Conservation (phyloP, 2,888 invertebrate genomes). For the Nemotelus pantherinus region DNA sequence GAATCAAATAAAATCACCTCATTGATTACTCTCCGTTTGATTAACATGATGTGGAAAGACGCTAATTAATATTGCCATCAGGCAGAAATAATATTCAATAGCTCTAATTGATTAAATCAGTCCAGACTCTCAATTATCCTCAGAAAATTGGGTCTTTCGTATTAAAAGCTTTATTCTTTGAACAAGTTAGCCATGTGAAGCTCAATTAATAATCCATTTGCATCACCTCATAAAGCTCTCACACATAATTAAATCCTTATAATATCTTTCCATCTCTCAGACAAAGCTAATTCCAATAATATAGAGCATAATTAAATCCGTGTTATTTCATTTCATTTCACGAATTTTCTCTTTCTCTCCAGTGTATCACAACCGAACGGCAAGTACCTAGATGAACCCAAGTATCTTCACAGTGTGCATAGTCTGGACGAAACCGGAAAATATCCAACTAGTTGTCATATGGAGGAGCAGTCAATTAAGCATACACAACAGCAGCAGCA, state of each 20-base stretch:
- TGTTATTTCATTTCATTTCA: conserved; percentile 22
- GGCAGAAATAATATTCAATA: no score
- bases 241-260: conserved; percentile 18
- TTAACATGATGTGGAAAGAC: no score
- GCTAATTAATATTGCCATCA: no score
- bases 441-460: conserved; percentile 58
- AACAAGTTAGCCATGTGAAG: no score
- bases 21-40: no score
- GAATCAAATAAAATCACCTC: no score
- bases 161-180: no score
- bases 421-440: conserved; percentile 58
- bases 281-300: conserved; percentile 10
- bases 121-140: background rate
- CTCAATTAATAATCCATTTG: no score
- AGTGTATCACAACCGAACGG: conserved; percentile 57
- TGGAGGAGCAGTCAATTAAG: conserved; percentile 53
- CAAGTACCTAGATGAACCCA: conserved; percentile 63
- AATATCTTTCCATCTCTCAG: background rate
- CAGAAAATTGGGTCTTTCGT: background rate
- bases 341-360: conserved; percentile 12
- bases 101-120: no score
- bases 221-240: background rate
- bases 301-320: conserved; percentile 19
- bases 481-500: conserved; percentile 51
- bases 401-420: conserved; percentile 59